phyloP scores from a whole-genome alignment of 2,797 vertebrate genomes.

The Cyprinella venusta region DNA sequence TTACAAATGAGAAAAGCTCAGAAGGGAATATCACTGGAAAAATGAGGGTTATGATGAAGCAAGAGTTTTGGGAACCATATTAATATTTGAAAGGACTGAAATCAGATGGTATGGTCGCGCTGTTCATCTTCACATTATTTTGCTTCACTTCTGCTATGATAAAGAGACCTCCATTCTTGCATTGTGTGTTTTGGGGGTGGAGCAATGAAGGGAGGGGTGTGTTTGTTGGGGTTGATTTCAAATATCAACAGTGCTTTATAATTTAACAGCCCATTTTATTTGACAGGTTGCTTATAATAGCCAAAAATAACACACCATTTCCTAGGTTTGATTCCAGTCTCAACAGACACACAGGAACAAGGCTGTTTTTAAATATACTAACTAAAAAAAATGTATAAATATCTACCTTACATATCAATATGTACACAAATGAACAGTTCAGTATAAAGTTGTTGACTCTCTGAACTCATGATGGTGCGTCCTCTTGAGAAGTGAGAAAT shows the following conservation, averaged over 20 bases:
- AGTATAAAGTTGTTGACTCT: slow-evolving; percentile 35
- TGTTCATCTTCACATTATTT: no score
- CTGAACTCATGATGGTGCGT: slow-evolving; percentile 57
- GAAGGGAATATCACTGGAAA: no score
- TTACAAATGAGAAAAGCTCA: no score
- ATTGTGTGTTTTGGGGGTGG: no score
- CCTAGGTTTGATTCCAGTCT: background rate
- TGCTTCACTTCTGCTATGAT: no score
- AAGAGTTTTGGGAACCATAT: no score
- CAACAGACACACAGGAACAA: background rate
- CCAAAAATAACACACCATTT: background rate
- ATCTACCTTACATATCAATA: background rate
- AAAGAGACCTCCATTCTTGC: no score
- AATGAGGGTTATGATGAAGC: no score
- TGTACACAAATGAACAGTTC: background rate
- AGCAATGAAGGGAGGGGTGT: background rate
- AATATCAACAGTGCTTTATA: background rate
- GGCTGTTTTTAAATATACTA: background rate
- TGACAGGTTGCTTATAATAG: background rate
- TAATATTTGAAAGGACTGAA: no score
- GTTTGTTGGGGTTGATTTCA: background rate
- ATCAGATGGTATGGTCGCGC: no score
- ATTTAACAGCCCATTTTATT: background rate
- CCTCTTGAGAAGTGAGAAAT: slow-evolving; percentile 62
- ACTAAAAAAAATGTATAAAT: background rate